These are phyloP conservation scores for Rhaphigaster nebulosa DNA, from an alignment of 2,888 invertebrate genomes.

Conservation along the genomic window DNA sequence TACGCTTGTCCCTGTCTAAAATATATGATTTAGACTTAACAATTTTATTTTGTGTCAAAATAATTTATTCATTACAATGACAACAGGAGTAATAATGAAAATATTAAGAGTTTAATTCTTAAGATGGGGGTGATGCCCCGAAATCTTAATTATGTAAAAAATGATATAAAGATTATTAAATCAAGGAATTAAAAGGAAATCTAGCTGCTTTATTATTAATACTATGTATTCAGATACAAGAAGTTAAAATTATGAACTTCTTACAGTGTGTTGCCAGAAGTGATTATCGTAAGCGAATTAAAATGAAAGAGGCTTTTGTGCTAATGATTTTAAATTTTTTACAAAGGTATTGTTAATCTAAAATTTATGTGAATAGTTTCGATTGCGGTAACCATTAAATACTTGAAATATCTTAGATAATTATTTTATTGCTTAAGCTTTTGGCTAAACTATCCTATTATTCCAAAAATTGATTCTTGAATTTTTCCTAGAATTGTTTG, in stretches of 20 bases:
- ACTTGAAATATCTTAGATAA: background rate
- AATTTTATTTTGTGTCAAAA: too few species aligned
- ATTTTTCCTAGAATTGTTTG: background rate
- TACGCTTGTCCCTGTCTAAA: too few species aligned
- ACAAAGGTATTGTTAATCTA: background rate
- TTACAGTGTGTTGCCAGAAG: background rate
- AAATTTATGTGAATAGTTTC: background rate
- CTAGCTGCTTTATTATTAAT: too few species aligned
- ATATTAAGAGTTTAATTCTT: too few species aligned
- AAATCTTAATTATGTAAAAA: too few species aligned
- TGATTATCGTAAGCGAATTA: background rate
- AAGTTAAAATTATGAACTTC: background rate
- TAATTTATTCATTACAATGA: too few species aligned
- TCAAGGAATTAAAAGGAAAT: too few species aligned
- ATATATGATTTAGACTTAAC: too few species aligned
- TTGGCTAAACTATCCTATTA: background rate
- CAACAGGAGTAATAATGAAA: too few species aligned
- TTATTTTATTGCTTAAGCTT: background rate
- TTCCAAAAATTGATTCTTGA: background rate
- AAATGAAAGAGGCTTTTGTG: background rate
- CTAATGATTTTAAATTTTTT: background rate
- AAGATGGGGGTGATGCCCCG: too few species aligned
- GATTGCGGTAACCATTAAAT: background rate
- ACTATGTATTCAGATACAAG: too few species aligned
- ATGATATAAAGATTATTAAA: too few species aligned